Conservation (phyloP, 1,140 invertebrate genomes). For the Apolygus lucorum region DNA sequence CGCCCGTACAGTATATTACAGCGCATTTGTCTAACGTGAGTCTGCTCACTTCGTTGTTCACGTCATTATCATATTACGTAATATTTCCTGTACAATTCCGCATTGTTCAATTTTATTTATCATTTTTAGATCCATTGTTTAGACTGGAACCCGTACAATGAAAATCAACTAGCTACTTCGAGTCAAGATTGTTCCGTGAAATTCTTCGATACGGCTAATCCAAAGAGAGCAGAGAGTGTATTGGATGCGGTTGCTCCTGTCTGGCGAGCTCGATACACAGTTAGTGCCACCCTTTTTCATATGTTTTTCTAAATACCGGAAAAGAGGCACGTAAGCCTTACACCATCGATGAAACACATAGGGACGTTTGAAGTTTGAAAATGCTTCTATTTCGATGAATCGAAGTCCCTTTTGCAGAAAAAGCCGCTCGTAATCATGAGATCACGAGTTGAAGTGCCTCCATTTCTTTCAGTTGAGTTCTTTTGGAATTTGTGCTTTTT, state of each 20-base stretch:
- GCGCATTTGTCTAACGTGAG: constrained; percentile 75
- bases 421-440: too few relatives aligned
- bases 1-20: constrained; percentile 84
- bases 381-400: too few relatives aligned
- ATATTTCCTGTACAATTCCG: neutral
- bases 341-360: too few relatives aligned
- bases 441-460: too few relatives aligned
- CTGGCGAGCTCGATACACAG: constrained; percentile 85
- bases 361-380: too few relatives aligned
- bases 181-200: constrained; percentile 92
- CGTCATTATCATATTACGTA: neutral
- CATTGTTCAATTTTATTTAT: constrained; percentile 17
- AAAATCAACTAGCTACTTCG: constrained; percentile 80
- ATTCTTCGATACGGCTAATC: constrained; percentile 85
- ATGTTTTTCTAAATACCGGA: too few relatives aligned
- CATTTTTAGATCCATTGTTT: constrained; percentile 70
- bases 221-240: constrained; percentile 67
- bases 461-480: too few relatives aligned
- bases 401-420: too few relatives aligned
- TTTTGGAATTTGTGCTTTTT: too few relatives aligned
- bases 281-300: constrained; percentile 40
- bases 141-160: constrained; percentile 82
- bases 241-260: constrained; percentile 80
- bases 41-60: constrained; percentile 10
- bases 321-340: too few relatives aligned